A percentile compares a stretch with the other conserved stretches of the same genome.
Evolutionary conservation across 2,888 invertebrate species (phyloP).

Genomic region (Cynaeus angustus): DNA sequence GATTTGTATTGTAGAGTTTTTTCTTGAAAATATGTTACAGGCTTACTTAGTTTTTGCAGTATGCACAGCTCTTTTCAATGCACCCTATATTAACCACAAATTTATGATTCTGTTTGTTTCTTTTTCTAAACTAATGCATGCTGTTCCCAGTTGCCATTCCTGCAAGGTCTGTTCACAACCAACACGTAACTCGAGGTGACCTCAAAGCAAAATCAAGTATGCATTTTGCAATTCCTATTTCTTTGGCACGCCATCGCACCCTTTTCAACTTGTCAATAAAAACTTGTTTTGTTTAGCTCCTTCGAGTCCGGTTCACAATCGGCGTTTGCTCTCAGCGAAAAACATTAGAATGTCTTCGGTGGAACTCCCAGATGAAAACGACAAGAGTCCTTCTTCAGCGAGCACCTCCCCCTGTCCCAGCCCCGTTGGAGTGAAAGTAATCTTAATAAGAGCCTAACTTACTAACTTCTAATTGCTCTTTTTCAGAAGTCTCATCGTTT

Average conservation of each 20-base stretch:
- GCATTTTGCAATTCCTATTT: constrained; percentile 52
- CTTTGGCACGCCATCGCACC: constrained; percentile 1
- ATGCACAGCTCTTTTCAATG: constrained; percentile 43
- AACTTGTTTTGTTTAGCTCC: constrained; percentile 78
- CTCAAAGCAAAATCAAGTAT: constrained; percentile 70
- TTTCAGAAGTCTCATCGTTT: constrained; percentile 87
- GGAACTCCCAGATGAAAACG: constrained; percentile 92
- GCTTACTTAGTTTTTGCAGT: constrained; percentile 38
- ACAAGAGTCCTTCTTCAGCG: constrained; percentile 92
- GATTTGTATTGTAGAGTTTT: constrained; percentile 48
- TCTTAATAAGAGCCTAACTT: background rate
- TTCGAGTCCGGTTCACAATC: constrained; percentile 92
- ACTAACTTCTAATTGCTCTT: constrained; percentile 31
- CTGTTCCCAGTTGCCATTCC: constrained; percentile 63
- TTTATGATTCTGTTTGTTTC: constrained; percentile 29
- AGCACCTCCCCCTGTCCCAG: constrained; percentile 96
- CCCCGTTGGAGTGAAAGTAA: constrained; percentile 75
- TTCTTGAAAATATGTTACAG: constrained; percentile 46
- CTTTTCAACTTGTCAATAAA: constrained; percentile 8
- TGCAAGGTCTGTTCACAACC: constrained; percentile 65
- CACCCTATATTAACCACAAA: constrained; percentile 22
- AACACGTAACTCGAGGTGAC: constrained; percentile 64
- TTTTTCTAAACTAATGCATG: constrained; percentile 58
- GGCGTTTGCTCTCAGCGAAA: constrained; percentile 85
- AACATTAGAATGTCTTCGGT: constrained; percentile 94